Evolutionary conservation across 2,797 vertebrate genomes (phyloP).

Genomic region (Myripristis murdjan): DNA sequence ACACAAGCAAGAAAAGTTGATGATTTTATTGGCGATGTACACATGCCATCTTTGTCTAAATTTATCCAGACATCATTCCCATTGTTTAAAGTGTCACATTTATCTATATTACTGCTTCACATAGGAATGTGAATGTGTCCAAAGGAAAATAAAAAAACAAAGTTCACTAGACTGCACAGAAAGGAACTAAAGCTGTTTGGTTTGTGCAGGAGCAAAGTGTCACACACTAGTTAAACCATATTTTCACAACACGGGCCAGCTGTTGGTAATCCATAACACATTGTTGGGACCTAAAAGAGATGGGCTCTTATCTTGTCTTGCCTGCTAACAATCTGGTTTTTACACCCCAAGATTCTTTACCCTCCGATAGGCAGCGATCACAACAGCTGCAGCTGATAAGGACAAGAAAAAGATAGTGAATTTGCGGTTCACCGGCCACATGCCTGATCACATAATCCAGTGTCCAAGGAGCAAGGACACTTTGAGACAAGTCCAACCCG

Average conservation of each 20-base stretch:
- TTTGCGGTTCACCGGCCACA: conserved; percentile 50
- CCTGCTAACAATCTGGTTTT: conserved; percentile 56
- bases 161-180: not conserved
- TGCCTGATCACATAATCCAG: conserved; percentile 57
- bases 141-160: too few species aligned
- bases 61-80: not conserved
- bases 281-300: conserved; percentile 53
- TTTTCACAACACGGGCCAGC: conserved; percentile 52
- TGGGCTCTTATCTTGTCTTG: conserved; percentile 62
- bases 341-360: conserved; percentile 42
- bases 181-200: not conserved
- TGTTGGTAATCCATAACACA: conserved; percentile 61
- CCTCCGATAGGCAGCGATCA: conserved; percentile 27
- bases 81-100: not conserved
- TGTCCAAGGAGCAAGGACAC: conserved; percentile 48
- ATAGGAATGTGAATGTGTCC: not conserved
- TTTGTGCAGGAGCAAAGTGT: conserved; percentile 3
- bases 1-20: not conserved
- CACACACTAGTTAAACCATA: conserved; percentile 31
- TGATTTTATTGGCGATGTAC: not conserved
- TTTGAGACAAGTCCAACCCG: not conserved
- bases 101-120: conserved; percentile 1
- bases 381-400: conserved; percentile 65
- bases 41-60: too few species aligned
- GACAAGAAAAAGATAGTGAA: conserved; percentile 30